phyloP scores from a whole-genome alignment of 2,888 invertebrate genomes.

The Lissocephala sabroskyi region DNA sequence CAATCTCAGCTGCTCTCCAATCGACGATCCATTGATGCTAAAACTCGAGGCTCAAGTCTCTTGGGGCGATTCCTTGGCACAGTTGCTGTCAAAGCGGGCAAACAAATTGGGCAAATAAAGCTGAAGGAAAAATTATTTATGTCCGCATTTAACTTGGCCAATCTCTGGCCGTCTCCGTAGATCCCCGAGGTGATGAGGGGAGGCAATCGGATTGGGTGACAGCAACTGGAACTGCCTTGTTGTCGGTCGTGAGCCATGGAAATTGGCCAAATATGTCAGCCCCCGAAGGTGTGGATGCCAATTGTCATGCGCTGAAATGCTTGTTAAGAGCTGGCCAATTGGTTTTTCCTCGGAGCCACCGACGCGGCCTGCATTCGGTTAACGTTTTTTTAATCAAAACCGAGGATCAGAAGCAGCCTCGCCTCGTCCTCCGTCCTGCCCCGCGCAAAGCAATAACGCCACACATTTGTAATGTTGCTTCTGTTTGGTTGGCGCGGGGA shows the following conservation, averaged over 20 bases:
- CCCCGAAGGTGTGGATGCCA: constrained; percentile 66
- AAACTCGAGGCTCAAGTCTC: too few relatives aligned
- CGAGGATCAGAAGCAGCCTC: neutral
- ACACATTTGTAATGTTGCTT: constrained; percentile 69
- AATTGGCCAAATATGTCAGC: constrained; percentile 40
- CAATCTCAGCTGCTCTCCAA: too few relatives aligned
- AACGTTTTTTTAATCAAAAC: constrained; percentile 56
- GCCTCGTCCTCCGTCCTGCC: constrained; percentile 39
- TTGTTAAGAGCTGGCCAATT: constrained; percentile 66
- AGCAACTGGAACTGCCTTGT: constrained; percentile 19
- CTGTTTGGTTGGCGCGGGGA: too few relatives aligned
- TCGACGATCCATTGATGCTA: too few relatives aligned
- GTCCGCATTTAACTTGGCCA: constrained; percentile 24
- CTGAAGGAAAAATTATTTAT: constrained; percentile 50
- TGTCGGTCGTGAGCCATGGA: constrained; percentile 7
- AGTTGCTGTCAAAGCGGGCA: constrained; percentile 28
- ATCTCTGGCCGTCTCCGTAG: constrained; percentile 2
- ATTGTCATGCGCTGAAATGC: constrained; percentile 69
- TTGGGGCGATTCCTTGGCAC: too few relatives aligned
- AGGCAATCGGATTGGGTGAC: constrained; percentile 3
- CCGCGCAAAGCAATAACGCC: constrained; percentile 68
- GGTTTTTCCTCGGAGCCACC: constrained; percentile 29
- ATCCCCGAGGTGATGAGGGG: too few relatives aligned
- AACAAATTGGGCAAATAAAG: constrained; percentile 66
- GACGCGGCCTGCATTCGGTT: too few relatives aligned